Percentiles rank a stretch among this genome's conserved stretches.
phyloP scores from a whole-genome alignment of 1,140 invertebrate species.

The Pseudomyrmex concolor region DNA sequence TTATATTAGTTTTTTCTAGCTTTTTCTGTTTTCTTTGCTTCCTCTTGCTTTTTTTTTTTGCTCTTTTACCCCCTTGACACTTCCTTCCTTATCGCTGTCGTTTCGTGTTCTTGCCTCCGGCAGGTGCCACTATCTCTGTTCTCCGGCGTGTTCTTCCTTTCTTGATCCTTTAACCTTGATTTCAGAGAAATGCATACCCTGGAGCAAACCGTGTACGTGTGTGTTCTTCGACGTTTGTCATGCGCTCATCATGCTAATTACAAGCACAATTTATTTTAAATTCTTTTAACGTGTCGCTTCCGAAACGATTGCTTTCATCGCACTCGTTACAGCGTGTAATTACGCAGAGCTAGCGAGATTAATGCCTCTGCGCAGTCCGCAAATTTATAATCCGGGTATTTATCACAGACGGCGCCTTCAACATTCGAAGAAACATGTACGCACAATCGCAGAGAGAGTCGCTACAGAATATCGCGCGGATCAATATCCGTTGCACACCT shows the following conservation, averaged over 20 bases:
- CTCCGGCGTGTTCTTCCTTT: constrained; percentile 16
- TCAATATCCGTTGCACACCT: constrained; percentile 53
- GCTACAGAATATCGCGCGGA: constrained; percentile 9
- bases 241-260: background rate
- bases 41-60: background rate
- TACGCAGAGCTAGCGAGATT: background rate
- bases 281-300: background rate
- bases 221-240: background rate
- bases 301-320: background rate
- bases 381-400: constrained; percentile 19
- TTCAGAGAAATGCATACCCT: background rate
- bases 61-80: constrained; percentile 23
- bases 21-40: constrained; percentile 14
- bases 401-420: constrained; percentile 3
- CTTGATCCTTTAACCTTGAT: constrained; percentile 31
- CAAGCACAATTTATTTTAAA: background rate
- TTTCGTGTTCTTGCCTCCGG: constrained; percentile 44
- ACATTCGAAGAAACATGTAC: constrained; percentile 15
- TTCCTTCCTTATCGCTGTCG: constrained; percentile 48
- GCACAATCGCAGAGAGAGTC: constrained; percentile 1
- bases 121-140: constrained; percentile 40
- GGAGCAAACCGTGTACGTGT: too few relatives aligned
- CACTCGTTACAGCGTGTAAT: background rate
- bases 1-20: constrained; percentile 50
- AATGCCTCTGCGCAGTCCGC: constrained; percentile 10